Conservation (phyloP, 1,140 invertebrate genomes). For the Oreohelix idahoensis region DNA sequence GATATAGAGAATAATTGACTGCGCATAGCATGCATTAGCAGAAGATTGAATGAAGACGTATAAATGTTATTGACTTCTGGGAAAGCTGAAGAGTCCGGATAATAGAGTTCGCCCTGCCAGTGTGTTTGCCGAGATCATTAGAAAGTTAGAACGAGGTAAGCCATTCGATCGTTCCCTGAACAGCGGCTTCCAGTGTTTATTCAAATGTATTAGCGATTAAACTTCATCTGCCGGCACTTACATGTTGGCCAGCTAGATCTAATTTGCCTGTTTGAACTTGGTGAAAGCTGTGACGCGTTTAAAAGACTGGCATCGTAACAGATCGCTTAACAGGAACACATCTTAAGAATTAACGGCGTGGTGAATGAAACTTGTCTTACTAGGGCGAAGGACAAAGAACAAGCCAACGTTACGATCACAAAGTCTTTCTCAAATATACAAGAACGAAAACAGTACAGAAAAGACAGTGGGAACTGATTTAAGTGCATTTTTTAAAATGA, state of each 20-base stretch:
- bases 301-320: not conserved
- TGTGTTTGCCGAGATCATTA: not conserved
- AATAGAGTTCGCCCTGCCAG: not conserved
- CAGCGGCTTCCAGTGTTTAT: not conserved
- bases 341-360: too few species aligned
- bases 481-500: too few species aligned
- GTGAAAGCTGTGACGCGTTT: not conserved
- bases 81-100: not conserved
- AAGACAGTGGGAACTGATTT: too few species aligned
- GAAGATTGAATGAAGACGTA: not conserved
- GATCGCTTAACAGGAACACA: too few species aligned
- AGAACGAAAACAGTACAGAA: too few species aligned
- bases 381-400: too few species aligned
- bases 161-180: not conserved
- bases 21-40: not conserved
- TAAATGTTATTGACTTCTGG: constrained; percentile 1
- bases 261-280: not conserved
- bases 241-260: not conserved
- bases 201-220: not conserved
- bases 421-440: too few species aligned
- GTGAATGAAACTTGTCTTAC: too few species aligned
- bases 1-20: not conserved
- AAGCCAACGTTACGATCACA: too few species aligned
- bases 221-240: not conserved
- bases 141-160: not conserved